These are phyloP conservation scores for Catajapyx aquilonaris DNA, from an alignment of 1,140 invertebrate species.

Conservation along the genomic window DNA sequence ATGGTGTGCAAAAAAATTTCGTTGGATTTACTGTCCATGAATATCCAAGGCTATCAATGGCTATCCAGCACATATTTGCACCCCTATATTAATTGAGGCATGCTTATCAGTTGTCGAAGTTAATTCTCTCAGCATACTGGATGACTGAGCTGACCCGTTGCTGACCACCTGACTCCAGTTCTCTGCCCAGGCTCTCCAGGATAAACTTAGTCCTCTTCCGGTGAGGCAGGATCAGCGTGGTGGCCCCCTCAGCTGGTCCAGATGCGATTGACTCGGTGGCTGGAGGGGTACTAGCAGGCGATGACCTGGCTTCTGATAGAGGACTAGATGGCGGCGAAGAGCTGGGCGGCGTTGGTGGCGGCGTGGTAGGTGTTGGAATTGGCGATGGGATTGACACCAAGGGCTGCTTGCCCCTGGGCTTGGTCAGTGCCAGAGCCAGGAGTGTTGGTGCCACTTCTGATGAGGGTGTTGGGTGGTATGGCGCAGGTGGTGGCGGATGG, in stretches of 20 bases:
- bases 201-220: slow-evolving; percentile 57
- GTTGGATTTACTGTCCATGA: too few relatives aligned
- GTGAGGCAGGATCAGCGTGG: slow-evolving; percentile 44
- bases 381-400: too few relatives aligned
- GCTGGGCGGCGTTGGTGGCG: not conserved
- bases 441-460: slow-evolving; percentile 20
- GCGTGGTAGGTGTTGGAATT: not conserved
- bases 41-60: too few relatives aligned
- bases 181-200: slow-evolving; percentile 37
- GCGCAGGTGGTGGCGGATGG: not conserved
- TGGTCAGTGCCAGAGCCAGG: not conserved
- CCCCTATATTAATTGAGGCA: too few relatives aligned
- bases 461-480: slow-evolving; percentile 23
- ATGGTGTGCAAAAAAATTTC: too few relatives aligned
- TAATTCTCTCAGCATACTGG: slow-evolving; percentile 38
- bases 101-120: too few relatives aligned
- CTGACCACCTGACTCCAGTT: slow-evolving; percentile 21
- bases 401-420: not conserved
- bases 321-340: not conserved
- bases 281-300: not conserved
- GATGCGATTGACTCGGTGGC: too few relatives aligned
- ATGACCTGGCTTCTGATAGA: too few relatives aligned
- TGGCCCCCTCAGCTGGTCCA: too few relatives aligned
- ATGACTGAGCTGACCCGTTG: slow-evolving; percentile 54
- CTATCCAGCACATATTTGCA: too few relatives aligned